Evolutionary conservation across 2,888 invertebrate genomes (phyloP), one percentile per base, ranked within the genome.

Genomic region (Cyrtodaria siliqua): DNA sequence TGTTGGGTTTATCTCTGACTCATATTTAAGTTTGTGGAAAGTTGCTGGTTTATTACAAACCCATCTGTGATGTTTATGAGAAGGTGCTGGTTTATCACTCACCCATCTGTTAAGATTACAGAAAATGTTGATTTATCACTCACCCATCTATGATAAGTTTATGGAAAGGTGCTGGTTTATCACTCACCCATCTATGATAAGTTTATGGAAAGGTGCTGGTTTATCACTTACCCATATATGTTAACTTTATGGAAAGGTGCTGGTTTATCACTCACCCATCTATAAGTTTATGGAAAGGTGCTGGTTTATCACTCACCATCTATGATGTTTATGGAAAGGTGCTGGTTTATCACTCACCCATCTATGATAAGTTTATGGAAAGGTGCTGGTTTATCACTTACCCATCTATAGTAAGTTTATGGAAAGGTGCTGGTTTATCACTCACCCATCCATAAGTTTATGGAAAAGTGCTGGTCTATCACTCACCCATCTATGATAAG

Each of bases 221-320:
- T n/a, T n/a, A 40, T 40, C 18, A 56, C 87, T 62, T 80, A 97
- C 96, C 98, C 98, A 92, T 99, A 99, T 81, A 99, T 97, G 14
- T 97, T 96, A 3, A 99, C 94, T 90, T 96, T 96, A 90, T 97
- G 97, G 91, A 97, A 99, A 0, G 97, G 94, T 52, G 98, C 97
- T 0, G 96, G 95, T 84, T 97, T 96, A 93, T 98, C 98, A 94
- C 99, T 99, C 20, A 99, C 98, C n/a, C n/a, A n/a, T n/a, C n/a
- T 33, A 33, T 33, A 33, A 4, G 4, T 33, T 33, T 33, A 33
- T 33, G 33, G 33, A 33, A 33, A 33, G 33, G 33, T 33, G 33
- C 33, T 8, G 33, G 33, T 33, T 33, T 33, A 47, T 47, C n/a
- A 52, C 87, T 63, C 80, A 97, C 96, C 98, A 92, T 99, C 99